A percentile compares a stretch with the other conserved stretches of the same genome.
Conservation (phyloP, 37 sponge, comb jelly and placozoan genomes). For the Theonella swinhoei region DNA sequence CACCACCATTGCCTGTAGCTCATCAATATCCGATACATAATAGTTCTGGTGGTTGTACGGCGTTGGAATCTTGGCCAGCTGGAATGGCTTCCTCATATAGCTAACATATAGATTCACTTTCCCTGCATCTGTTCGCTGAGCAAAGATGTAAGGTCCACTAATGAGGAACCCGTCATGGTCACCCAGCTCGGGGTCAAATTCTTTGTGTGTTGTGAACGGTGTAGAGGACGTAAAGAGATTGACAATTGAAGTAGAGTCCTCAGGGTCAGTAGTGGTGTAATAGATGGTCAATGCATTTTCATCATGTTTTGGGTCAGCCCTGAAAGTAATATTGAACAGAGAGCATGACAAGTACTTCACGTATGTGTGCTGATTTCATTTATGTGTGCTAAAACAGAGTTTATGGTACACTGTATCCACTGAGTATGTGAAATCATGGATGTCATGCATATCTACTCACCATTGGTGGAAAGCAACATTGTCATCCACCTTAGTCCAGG, state of each 20-base stretch:
- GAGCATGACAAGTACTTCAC: neutral
- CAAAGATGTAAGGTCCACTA: conserved; percentile 68
- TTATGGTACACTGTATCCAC: no score
- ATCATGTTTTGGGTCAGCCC: conserved; percentile 43
- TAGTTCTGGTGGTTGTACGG: conserved; percentile 45
- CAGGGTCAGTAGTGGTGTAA: conserved; percentile 28
- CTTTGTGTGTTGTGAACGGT: neutral
- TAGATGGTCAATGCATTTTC: conserved; percentile 5
- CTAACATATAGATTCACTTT: conserved; percentile 34
- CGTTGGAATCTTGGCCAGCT: conserved; percentile 19
- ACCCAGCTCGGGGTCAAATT: conserved; percentile 68
- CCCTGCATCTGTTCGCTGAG: conserved; percentile 11
- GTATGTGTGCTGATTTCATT: neutral
- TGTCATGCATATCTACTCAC: conserved; percentile 4
- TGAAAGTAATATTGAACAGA: neutral
- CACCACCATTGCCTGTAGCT: conserved; percentile 65
- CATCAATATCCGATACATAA: conserved; percentile 32
- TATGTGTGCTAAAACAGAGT: no score
- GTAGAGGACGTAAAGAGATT: neutral
- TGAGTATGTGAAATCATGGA: neutral
- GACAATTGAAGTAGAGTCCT: neutral
- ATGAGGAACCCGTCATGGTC: conserved; percentile 44
- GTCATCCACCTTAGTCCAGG: conserved; percentile 37
- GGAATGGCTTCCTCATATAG: conserved; percentile 38
- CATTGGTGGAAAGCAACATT: conserved; percentile 42